These are phyloP conservation scores for Tetanocera ferruginea DNA, from an alignment of 2,888 invertebrate species.

Conservation along the genomic window DNA sequence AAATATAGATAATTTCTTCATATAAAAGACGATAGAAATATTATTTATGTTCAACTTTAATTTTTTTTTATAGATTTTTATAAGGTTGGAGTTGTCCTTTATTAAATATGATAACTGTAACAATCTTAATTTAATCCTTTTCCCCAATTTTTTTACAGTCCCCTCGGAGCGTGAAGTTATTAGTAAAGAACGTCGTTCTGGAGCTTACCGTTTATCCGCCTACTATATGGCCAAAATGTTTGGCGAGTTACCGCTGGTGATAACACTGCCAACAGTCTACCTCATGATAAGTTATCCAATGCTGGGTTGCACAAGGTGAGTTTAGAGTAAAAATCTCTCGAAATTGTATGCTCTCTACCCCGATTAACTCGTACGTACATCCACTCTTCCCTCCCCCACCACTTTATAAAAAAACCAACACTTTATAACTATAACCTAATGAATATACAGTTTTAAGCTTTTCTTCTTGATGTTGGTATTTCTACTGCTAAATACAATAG, in stretches of 20 bases:
- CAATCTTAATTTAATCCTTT: too few species aligned
- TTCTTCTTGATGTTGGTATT: constrained; percentile 79
- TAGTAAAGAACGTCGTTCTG: constrained; percentile 83
- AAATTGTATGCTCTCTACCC: too few species aligned
- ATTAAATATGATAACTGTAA: too few species aligned
- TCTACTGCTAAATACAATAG: constrained; percentile 79
- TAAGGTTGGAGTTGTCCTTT: too few species aligned
- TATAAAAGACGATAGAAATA: too few species aligned
- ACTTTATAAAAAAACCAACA: not conserved
- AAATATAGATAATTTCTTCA: too few species aligned
- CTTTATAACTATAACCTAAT: constrained; percentile 31
- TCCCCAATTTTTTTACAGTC: constrained; percentile 71
- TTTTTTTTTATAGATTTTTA: too few species aligned
- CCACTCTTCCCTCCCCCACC: not conserved
- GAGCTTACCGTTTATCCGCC: constrained; percentile 83
- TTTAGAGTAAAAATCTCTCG: constrained; percentile 10
- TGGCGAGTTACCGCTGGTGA: constrained; percentile 81
- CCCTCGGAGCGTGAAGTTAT: constrained; percentile 84
- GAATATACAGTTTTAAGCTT: constrained; percentile 71
- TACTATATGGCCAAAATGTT: constrained; percentile 87
- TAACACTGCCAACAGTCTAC: constrained; percentile 82
- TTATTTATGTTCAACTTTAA: too few species aligned
- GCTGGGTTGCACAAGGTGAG: constrained; percentile 73
- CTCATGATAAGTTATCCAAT: constrained; percentile 83
- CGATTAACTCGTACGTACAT: not conserved